Evolutionary conservation across 2,797 vertebrate species (phyloP).

Genomic region (Falco biarmicus): DNA sequence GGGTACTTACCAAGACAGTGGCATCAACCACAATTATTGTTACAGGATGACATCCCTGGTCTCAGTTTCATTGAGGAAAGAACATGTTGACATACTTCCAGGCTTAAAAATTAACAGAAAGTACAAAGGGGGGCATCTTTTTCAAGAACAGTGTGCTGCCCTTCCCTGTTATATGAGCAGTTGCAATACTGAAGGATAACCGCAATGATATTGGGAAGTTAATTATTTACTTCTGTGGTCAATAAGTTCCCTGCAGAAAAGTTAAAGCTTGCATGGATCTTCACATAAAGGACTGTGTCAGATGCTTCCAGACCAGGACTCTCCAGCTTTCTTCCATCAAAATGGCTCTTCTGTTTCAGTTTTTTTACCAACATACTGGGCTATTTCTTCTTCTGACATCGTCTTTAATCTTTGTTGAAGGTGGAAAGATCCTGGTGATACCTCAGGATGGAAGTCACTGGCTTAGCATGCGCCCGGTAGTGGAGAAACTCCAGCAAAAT

Average conservation of each 20-base stretch:
- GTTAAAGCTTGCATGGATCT: neutral
- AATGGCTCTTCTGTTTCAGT: neutral
- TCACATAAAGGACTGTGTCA: accelerated
- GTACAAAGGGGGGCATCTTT: neutral
- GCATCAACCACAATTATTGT: neutral
- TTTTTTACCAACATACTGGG: accelerated
- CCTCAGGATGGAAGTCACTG: constrained; percentile 91
- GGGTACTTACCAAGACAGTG: neutral
- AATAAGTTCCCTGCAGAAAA: neutral
- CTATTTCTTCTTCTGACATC: neutral
- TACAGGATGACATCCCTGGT: neutral
- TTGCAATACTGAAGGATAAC: too few species aligned
- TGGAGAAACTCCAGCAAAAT: constrained; percentile 77
- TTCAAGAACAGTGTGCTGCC: accelerated
- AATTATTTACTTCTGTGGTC: neutral
- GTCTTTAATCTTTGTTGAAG: neutral
- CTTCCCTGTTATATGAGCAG: neutral
- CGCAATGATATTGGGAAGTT: neutral
- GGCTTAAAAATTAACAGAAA: neutral
- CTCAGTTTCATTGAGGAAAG: neutral
- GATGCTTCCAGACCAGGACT: neutral
- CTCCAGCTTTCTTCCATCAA: accelerated
- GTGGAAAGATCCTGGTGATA: constrained; percentile 82
- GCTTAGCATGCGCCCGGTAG: constrained; percentile 81
- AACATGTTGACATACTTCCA: neutral